Evolutionary conservation across 2,797 vertebrate species (phyloP).

Genomic region (Rhabdophis nuchalis): DNA sequence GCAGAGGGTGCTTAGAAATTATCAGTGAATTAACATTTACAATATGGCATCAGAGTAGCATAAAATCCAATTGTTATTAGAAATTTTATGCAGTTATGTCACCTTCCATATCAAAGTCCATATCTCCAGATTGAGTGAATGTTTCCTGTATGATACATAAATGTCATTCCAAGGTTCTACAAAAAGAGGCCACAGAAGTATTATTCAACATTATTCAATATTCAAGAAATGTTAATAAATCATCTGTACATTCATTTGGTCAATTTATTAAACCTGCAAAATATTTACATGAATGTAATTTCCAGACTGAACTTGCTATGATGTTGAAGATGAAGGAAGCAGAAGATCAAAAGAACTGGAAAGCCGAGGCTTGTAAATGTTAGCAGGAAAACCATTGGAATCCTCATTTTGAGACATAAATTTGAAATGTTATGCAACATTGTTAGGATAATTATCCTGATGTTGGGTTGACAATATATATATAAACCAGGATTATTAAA

Average conservation of each 20-base stretch:
- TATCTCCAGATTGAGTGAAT: not conserved
- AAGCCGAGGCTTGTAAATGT: not conserved
- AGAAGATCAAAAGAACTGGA: not conserved
- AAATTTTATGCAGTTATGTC: not conserved
- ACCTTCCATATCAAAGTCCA: not conserved
- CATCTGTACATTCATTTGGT: not conserved
- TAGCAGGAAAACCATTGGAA: not conserved
- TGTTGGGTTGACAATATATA: too few relatives aligned
- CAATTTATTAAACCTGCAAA: not conserved
- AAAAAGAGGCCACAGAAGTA: not conserved
- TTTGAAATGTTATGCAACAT: not conserved
- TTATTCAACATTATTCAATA: not conserved
- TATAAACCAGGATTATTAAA: too few relatives aligned
- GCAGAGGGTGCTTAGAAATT: not conserved
- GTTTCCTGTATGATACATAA: not conserved
- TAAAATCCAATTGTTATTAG: not conserved
- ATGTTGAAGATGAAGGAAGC: not conserved
- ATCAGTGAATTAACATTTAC: not conserved
- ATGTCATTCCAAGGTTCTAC: not conserved
- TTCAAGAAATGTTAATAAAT: not conserved
- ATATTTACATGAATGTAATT: not conserved
- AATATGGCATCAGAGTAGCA: not conserved
- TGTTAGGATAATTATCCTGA: too few relatives aligned
- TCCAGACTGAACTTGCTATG: not conserved
- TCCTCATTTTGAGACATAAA: not conserved